Base-by-base conservation (phyloP, 2,888 invertebrate genomes). In the Mesoligia furuncula region DNA sequence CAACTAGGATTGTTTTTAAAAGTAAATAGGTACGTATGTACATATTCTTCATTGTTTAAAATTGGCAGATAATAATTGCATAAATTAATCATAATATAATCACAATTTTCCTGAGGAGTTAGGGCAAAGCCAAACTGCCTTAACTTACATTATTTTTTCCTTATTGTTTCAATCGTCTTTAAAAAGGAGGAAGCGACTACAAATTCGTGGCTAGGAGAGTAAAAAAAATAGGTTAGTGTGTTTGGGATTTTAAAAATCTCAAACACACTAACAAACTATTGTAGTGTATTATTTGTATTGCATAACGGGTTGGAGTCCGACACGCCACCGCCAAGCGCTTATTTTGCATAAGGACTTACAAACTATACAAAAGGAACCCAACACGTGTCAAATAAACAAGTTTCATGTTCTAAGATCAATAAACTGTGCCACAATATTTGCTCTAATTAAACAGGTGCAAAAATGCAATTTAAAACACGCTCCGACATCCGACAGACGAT, bases 401-500 rank as follows among this genome's bases (percentile, higher is more conserved):
- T 24, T 48, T 51, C 17, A 27, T 80, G 42, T 54, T 48, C 9
- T 48, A 39, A 48, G 24, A 54, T 27, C 57, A 66, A 59, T 74
- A 59, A 81, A 74, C 45, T 39, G 27, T 48, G 51, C 61, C 27
- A 36, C 27, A 20, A 42, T 65, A 77, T 57, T 20, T 45, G 51
- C 15, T 74, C 39, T 69, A 81, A 81, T 59, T 77, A 70, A 65
- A 24, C 62, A 65, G 39, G 8, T 66, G 69, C 66, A 74, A 65
- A n/a, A 80, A 61, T 7, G 48, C 45, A 73, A 69, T 69, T 59
- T 48, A 27, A 64, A 81, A 48, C 67, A 78, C 70, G 73, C 77
- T 77, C 57, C 79, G 54, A 79, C 45, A 77, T 73, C 59, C 48
- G n/a, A 71, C 62, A 66, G 31, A 79, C 7, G 59, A 86, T 87